Percentiles rank a stretch among this genome's conserved stretches.
These are phyloP conservation scores for Bradypodion pumilum DNA, from an alignment of 2,797 vertebrate genomes.

Conservation along the genomic window DNA sequence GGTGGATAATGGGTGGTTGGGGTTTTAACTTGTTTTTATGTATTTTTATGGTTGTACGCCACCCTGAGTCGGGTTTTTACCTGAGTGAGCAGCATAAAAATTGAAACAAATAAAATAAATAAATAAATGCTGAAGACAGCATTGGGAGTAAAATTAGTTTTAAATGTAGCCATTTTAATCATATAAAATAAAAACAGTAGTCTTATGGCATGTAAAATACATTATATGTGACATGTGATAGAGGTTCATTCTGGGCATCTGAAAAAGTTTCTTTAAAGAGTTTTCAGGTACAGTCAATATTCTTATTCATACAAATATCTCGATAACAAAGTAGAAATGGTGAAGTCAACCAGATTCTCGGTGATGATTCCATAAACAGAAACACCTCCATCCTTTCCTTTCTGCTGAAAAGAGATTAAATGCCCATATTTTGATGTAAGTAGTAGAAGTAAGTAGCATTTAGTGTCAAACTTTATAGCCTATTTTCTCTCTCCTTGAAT, in stretches of 20 bases:
- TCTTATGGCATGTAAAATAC: neutral
- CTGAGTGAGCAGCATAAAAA: no score
- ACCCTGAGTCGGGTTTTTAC: no score
- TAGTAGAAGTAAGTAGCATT: neutral
- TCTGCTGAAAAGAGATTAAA: constrained; percentile 20
- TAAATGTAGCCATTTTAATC: neutral
- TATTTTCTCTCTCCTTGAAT: neutral
- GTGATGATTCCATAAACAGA: neutral
- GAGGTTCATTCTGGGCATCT: neutral
- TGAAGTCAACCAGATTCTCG: neutral
- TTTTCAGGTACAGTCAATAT: neutral
- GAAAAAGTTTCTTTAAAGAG: neutral
- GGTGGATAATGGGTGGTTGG: no score
- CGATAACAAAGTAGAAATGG: neutral
- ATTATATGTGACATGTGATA: neutral
- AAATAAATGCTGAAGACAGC: neutral
- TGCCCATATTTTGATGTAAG: neutral
- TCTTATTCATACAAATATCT: neutral
- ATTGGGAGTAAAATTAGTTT: neutral
- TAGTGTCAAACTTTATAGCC: constrained; percentile 10
- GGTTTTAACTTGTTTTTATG: no score
- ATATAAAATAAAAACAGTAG: neutral
- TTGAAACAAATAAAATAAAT: no score
- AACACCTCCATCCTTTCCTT: neutral
- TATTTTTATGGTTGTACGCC: no score